These are phyloP conservation scores for Melanaphis sacchari DNA, from an alignment of 1,140 invertebrate species.

Conservation along the genomic window DNA sequence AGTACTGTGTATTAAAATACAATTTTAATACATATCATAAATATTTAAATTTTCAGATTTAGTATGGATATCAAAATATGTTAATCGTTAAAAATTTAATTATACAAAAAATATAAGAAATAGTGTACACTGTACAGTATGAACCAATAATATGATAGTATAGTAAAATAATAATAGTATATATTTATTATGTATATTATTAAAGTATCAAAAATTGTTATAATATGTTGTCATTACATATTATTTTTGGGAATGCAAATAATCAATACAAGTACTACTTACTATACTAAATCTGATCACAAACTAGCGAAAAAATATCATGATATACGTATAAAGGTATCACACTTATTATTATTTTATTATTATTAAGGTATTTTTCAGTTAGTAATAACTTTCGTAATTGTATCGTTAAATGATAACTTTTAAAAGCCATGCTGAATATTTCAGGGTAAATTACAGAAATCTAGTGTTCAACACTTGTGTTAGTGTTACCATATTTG, in stretches of 20 bases:
- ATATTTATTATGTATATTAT: background rate
- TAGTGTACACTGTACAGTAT: background rate
- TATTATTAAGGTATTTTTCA: background rate
- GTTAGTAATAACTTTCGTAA: background rate
- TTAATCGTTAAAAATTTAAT: background rate
- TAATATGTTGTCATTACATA: background rate
- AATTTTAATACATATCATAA: background rate
- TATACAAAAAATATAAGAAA: background rate
- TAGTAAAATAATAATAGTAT: background rate
- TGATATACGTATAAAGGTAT: background rate
- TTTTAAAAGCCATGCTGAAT: background rate
- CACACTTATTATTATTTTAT: background rate
- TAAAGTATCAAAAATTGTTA: no score
- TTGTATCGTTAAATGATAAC: background rate
- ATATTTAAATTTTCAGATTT: background rate
- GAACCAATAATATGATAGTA: background rate
- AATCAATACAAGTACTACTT: background rate
- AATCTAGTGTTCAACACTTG: background rate
- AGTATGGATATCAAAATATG: background rate
- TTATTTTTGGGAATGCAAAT: background rate
- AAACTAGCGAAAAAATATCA: background rate
- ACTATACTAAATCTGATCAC: background rate
- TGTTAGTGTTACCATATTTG: background rate
- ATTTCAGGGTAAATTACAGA: background rate
- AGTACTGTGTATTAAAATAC: background rate